Conservation (phyloP, 2,113 vertebrate genomes). For the Xenopus laevis region DNA sequence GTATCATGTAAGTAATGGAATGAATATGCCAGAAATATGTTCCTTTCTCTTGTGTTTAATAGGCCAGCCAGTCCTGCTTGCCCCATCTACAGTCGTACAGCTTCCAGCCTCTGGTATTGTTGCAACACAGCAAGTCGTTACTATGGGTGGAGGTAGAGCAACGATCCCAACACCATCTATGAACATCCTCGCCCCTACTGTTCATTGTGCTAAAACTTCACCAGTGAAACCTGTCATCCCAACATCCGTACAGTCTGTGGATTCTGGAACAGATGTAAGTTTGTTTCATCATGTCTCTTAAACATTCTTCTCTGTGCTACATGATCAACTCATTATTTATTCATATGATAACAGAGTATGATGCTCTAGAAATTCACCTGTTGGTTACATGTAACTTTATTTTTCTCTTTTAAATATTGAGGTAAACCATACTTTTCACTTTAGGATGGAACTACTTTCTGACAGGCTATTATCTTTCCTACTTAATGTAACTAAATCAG, state of each 20-base stretch:
- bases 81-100: conserved; percentile 76
- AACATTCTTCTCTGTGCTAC: background rate
- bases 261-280: conserved; percentile 65
- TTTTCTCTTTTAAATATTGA: too few relatives aligned
- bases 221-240: conserved; percentile 59
- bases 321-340: too few relatives aligned
- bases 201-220: conserved; percentile 45
- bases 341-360: too few relatives aligned
- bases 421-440: too few relatives aligned
- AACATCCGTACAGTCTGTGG: conserved; percentile 11
- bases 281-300: background rate
- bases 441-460: too few relatives aligned
- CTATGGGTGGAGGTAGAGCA: conserved; percentile 62
- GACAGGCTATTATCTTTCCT: too few relatives aligned
- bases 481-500: too few relatives aligned
- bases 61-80: conserved; percentile 76
- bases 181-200: conserved; percentile 58
- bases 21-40: background rate
- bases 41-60: conserved; percentile 16
- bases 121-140: conserved; percentile 59
- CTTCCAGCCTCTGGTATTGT: conserved; percentile 70
- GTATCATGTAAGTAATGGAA: background rate
- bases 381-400: background rate
- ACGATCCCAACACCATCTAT: conserved; percentile 62
- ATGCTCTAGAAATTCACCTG: too few relatives aligned